Base-by-base conservation (phyloP, 2,888 invertebrate genomes). In the Beris chalybata region DNA sequence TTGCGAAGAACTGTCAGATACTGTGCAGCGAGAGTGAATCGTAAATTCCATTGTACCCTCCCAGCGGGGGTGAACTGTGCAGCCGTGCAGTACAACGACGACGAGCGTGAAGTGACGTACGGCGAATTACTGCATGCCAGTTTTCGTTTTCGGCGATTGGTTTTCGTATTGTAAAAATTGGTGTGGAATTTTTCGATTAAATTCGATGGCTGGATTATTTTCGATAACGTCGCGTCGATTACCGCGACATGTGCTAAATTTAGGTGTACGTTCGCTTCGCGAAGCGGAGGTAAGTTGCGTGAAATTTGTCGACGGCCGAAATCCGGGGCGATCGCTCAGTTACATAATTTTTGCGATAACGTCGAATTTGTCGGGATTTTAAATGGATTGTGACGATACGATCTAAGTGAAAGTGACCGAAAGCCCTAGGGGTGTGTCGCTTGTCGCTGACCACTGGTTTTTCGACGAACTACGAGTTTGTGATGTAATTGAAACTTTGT, bases 121-220 rank as follows among this genome's bases (percentile, higher is more conserved):
- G 61, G 50, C 61, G 61, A 29, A 52, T 61, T 61, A 15, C 61
- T 61, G 11, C 61, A 61, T 61, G 61, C 61, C 38, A 61, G 13
- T 15, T 61, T 54, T 54, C 44, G 32, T 53, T 30, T 45, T 64
- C 54, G 55, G 65, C 56, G 56, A 47, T 56, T 32, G 47, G 22
- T 30, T 53, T 29, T 30, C 53, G 5, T 5, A 65, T 12, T 53
- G 64, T 54, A 53, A 54, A 54, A 45, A 15, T 65, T 48, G 38
- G 56, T 38, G 47, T 56, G 45, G 47, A 6, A 55, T 48, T 31
- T 47, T 5, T 47, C 31, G 32, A 48, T 44, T 38, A 55, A 65
- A 65, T 65, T 38, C 50, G 54, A 83, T 83, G 83, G 81, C 82
- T 74, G 81, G 81, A 70, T 78, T 85, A 78, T 78, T 84, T 71